Base-by-base conservation (phyloP, 2,113 vertebrate species). In the Romanogobio albipinnatus region DNA sequence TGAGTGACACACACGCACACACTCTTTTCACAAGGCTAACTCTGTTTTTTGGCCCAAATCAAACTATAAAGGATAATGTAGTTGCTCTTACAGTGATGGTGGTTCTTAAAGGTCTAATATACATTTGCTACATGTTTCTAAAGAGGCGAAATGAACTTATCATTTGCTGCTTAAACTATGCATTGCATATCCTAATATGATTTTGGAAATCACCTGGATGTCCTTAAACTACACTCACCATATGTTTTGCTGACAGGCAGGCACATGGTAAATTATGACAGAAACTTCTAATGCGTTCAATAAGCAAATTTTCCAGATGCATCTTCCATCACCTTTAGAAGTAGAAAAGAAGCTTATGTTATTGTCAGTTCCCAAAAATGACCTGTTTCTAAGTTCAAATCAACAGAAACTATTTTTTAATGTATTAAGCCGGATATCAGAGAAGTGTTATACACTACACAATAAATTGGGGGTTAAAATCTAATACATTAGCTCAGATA, bases 41-140 rank as follows among this genome's bases (percentile, higher is more conserved):
- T 82, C 77, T 81, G 79, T 81, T 47, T 81, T 78, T 53, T 76
- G 79, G 79, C 79, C 79, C 79, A 68, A 81, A 81, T 81, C 79
- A 68, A 81, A 81, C 79, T 68, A 81, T 81, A 81, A 81, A 81
- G 79, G 79, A 81, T 49, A 81, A 66, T 81, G 79, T 81, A 81
- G 79, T 81, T 81, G 79, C 79, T 81, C 45, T 81, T 81, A 68
- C 17, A 24, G n/a, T 81, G 79, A 81, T 81, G 79, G 79, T 81
- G 79, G 47, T 81, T 81, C 61, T 81, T 81, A 81, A 79, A 79
- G 11, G 59, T 81, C 24, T 68, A 66, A 80, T 39, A 45, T 24
- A 47, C 4, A 11, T 64, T 80, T 45, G 4, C 13, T 26, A 80
- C 33, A 64, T 62, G 75, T 77, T 77, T 77, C 29, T 39, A 58